Evolutionary conservation across 2,888 invertebrate species (phyloP).

Genomic region (Tipula lateralis): DNA sequence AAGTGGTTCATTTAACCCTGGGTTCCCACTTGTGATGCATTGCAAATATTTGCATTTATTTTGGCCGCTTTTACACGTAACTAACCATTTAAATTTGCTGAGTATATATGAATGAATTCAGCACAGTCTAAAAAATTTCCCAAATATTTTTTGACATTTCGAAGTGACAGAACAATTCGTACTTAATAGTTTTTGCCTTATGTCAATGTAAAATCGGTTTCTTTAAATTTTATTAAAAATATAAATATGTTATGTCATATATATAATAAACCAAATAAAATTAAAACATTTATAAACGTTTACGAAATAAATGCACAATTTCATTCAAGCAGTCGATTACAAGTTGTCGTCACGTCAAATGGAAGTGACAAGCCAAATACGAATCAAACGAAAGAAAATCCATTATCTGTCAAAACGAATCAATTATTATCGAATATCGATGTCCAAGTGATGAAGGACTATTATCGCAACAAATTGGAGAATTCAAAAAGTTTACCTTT

Average conservation of each 20-base stretch:
- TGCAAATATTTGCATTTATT: too few species aligned
- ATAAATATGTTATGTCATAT: not conserved
- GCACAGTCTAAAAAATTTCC: too few species aligned
- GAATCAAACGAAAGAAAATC: not conserved
- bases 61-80: too few species aligned
- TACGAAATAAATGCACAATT: not conserved
- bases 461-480: not conserved
- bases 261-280: not conserved
- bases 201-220: too few species aligned
- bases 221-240: not conserved
- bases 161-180: too few species aligned
- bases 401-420: not conserved
- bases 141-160: too few species aligned
- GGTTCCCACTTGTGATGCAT: too few species aligned
- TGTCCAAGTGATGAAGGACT: not conserved
- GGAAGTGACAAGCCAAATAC: not conserved
- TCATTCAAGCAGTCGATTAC: not conserved
- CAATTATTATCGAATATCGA: not conserved
- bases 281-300: not conserved
- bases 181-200: too few species aligned
- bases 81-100: too few species aligned
- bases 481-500: not conserved
- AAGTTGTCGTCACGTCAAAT: not conserved
- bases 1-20: too few species aligned
- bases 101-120: too few species aligned